phyloP scores from a whole-genome alignment of 2,888 invertebrate species.

The Hartigia nigra region DNA sequence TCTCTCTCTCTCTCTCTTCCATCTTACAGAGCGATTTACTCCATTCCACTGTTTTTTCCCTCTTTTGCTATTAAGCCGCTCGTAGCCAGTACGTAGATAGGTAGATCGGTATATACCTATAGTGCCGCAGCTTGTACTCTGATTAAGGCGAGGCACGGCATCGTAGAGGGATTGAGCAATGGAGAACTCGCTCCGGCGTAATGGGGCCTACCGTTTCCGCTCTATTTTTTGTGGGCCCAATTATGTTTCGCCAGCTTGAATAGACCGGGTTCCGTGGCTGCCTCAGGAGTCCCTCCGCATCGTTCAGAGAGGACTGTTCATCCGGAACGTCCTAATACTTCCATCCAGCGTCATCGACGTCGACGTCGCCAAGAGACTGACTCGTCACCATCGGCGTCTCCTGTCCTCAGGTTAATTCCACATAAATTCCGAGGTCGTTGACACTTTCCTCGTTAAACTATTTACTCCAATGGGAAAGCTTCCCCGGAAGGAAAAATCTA shows the following conservation, averaged over 20 bases:
- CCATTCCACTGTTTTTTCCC: background rate
- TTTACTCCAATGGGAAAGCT: background rate
- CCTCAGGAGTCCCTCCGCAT: conserved; percentile 15
- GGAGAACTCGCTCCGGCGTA: conserved; percentile 46
- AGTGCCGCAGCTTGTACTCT: conserved; percentile 17
- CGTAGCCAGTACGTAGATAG: background rate
- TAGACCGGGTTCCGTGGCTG: conserved; percentile 44
- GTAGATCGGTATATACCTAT: background rate
- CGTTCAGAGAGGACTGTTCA: conserved; percentile 4
- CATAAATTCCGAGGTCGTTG: background rate
- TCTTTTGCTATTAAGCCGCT: background rate
- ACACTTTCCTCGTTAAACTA: conserved; percentile 5
- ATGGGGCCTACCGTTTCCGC: conserved; percentile 57
- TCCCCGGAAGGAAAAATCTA: background rate
- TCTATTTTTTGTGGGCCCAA: conserved; percentile 56
- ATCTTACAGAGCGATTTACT: background rate
- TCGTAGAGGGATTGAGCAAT: conserved; percentile 30
- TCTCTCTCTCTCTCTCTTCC: conserved; percentile 7
- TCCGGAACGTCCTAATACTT: background rate
- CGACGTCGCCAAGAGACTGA: background rate
- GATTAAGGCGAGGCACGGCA: conserved; percentile 50
- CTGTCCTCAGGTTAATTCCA: background rate
- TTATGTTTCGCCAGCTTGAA: conserved; percentile 50
- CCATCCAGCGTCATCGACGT: background rate
- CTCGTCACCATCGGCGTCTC: background rate